phyloP scores from a whole-genome alignment of 2,888 invertebrate genomes.

The Standfussiana lucernea region DNA sequence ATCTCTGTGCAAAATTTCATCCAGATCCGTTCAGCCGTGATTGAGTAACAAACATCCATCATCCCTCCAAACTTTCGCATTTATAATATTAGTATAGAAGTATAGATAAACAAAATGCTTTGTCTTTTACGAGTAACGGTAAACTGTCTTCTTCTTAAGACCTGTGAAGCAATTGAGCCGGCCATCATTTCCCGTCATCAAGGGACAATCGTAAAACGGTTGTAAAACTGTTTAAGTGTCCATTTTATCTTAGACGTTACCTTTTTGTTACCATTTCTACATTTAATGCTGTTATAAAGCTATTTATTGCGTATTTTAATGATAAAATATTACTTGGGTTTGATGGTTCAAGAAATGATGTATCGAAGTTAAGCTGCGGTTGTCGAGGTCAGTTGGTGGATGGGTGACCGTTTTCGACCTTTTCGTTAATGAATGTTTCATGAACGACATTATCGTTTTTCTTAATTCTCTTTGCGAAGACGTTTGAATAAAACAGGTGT shows the following conservation, averaged over 20 bases:
- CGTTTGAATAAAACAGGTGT: conserved; percentile 38
- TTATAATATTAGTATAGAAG: too few species aligned
- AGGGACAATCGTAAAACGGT: conserved; percentile 57
- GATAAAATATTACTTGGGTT: conserved; percentile 48
- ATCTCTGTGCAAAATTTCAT: too few species aligned
- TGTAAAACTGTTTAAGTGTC: conserved; percentile 56
- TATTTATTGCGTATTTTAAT: conserved; percentile 57
- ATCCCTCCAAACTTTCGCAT: too few species aligned
- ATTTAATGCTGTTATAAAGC: conserved; percentile 61
- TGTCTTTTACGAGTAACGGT: not conserved
- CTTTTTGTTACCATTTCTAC: conserved; percentile 64
- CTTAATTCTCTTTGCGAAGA: conserved; percentile 18
- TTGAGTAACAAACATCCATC: too few species aligned
- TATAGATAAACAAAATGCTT: not conserved
- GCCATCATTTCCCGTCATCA: conserved; percentile 50
- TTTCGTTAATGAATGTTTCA: not conserved
- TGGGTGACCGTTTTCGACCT: conserved; percentile 2
- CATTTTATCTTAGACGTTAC: conserved; percentile 58
- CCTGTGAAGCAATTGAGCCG: conserved; percentile 27
- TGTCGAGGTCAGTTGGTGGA: not conserved
- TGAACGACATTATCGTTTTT: not conserved
- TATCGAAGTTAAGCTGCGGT: conserved; percentile 11
- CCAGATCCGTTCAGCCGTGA: too few species aligned
- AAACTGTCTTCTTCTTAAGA: conserved; percentile 9
- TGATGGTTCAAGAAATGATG: too few species aligned